Evolutionary conservation across 2,888 invertebrate species (phyloP), one percentile per base, ranked within the genome.

Genomic region (Monoplex corrugatus): DNA sequence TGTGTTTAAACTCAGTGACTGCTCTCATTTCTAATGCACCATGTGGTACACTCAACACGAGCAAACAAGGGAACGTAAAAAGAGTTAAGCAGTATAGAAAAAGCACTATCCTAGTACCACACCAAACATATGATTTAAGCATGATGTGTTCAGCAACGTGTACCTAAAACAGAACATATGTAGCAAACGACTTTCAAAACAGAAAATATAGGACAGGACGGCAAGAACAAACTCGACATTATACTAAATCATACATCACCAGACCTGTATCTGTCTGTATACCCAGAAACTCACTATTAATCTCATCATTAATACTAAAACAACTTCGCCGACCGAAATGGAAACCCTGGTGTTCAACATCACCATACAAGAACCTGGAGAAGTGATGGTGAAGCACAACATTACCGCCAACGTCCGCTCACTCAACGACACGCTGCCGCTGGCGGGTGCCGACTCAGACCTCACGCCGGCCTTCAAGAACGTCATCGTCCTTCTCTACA

Each of bases 401-500:
- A 16, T 80, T 16, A 80, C 78, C 40, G 28, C 78, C 2, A 28
- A 43, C 28, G 16, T 38, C 35, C 13, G 16, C 1, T 38, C 75
- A 32, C 16, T 13, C 75, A 75, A 75, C 75, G 75, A 8, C 50
- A 50, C 50, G 19, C 8, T 10, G 13, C 19, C 8, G 50, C 50
- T 19, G 50, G 10, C 50, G 19, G 19, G 10, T 10, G 19, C 8
- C 50, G 50, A 82, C 32, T 3, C n/a, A 19, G 84, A 84, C n/a
- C 44, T 84, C 23, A 13, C 23, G 23, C 45, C 68, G 35, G 75
- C 38, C 75, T 45, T 87, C 87, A 44, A 45, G 75, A 43, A 32
- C 28, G 38, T 88, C 83, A 88, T 87, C 84, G 89, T 90, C 78
- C 40, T 88, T 43, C 28, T 91, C 44, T 91, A 91, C 83, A 63